Conservation (phyloP, 2,888 invertebrate genomes). For the Drosophila dives region DNA sequence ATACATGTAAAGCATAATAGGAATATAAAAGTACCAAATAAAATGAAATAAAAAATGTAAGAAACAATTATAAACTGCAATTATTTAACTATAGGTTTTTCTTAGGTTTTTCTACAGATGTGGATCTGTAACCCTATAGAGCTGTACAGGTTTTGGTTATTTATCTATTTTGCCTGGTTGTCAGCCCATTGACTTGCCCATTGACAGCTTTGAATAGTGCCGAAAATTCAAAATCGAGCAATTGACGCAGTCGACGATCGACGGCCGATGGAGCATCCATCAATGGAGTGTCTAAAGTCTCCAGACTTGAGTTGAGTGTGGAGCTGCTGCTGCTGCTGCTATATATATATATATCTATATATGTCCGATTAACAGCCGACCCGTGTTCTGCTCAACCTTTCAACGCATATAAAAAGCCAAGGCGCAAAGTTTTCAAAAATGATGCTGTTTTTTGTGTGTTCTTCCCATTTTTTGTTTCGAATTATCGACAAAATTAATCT, state of each 20-base stretch:
- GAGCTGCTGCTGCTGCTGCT: conserved; percentile 11
- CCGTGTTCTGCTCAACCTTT: conserved; percentile 66
- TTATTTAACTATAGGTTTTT: not conserved
- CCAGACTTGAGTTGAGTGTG: conserved; percentile 58
- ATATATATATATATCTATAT: not conserved
- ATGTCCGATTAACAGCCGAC: conserved; percentile 32
- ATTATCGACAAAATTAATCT: conserved; percentile 76
- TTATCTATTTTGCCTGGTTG: conserved; percentile 40
- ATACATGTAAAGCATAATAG: not conserved
- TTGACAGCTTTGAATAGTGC: conserved; percentile 65
- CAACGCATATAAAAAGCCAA: conserved; percentile 62
- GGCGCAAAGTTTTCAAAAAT: conserved; percentile 51
- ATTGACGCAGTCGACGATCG: conserved; percentile 64
- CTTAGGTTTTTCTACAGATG: not conserved
- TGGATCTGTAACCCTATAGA: not conserved
- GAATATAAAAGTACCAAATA: not conserved
- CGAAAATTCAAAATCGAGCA: conserved; percentile 63
- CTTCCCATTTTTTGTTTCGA: conserved; percentile 34
- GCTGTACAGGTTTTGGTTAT: conserved; percentile 4
- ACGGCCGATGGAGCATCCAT: conserved; percentile 64
- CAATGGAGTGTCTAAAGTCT: conserved; percentile 51
- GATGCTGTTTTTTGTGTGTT: conserved; percentile 39
- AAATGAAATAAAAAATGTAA: not conserved
- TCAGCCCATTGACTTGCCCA: conserved; percentile 44
- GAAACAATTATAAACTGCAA: not conserved